These are phyloP conservation scores for Sebastes reedi DNA, from an alignment of 2,797 vertebrate genomes.

Conservation along the genomic window DNA sequence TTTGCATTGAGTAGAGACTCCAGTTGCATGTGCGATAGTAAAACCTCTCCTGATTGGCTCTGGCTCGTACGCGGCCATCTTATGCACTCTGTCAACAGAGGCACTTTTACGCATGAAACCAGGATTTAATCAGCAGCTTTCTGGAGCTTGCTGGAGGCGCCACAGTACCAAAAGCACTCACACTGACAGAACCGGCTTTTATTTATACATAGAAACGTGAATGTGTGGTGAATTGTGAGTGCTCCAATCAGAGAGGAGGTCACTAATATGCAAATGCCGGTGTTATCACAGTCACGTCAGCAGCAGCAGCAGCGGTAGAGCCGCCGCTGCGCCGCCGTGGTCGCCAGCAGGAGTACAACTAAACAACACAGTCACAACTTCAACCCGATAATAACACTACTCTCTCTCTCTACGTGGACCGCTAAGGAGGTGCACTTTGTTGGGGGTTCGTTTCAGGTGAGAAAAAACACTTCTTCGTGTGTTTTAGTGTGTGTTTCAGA, in stretches of 20 bases:
- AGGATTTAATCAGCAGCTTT: slow-evolving; percentile 6
- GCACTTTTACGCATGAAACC: slow-evolving; percentile 30
- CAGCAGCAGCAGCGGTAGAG: slow-evolving; percentile 77
- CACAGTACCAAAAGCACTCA: not conserved
- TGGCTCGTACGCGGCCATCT: slow-evolving; percentile 82
- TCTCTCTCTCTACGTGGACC: slow-evolving; percentile 33
- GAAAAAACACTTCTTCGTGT: slow-evolving; percentile 27
- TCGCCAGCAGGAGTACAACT: slow-evolving; percentile 83
- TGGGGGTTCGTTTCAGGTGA: slow-evolving; percentile 70
- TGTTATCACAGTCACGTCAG: slow-evolving; percentile 83
- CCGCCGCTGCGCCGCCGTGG: slow-evolving; percentile 73
- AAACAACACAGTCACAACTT: slow-evolving; percentile 80
- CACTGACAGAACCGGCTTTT: not conserved
- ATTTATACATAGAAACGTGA: not conserved
- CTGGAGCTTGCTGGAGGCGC: not conserved
- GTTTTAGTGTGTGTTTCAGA: not conserved
- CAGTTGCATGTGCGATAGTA: slow-evolving; percentile 72
- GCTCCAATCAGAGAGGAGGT: slow-evolving; percentile 79
- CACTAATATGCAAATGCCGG: slow-evolving; percentile 80
- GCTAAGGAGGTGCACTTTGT: slow-evolving; percentile 18
- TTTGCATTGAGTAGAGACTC: slow-evolving; percentile 53
- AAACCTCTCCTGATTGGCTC: slow-evolving; percentile 82
- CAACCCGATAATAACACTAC: slow-evolving; percentile 59
- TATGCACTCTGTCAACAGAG: slow-evolving; percentile 74
- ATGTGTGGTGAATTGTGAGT: slow-evolving; percentile 4